Percentiles rank a stretch among this genome's conserved stretches.
Evolutionary conservation across 1,140 invertebrate genomes (phyloP).

Genomic region (Heterodera schachtii): DNA sequence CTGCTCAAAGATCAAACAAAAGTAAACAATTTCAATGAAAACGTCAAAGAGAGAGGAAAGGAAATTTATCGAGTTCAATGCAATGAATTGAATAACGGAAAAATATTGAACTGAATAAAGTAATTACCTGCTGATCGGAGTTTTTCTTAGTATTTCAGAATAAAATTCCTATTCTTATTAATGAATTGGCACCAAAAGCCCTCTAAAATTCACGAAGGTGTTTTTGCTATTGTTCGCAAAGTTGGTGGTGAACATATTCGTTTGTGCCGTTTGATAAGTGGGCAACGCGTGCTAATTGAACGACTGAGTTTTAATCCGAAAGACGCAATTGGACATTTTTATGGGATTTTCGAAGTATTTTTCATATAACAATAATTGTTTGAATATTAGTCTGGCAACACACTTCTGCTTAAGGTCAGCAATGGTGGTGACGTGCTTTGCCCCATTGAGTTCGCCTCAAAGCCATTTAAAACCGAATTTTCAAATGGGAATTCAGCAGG

Average conservation of each 20-base stretch:
- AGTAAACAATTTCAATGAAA: background rate
- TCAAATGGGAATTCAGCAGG: background rate
- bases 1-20: background rate
- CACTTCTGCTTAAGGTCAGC: constrained; percentile 8
- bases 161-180: background rate
- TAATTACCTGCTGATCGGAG: too few species aligned
- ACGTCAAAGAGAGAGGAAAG: background rate
- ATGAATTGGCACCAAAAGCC: background rate
- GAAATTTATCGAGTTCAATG: too few species aligned
- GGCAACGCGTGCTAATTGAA: constrained; percentile 35
- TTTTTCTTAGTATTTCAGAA: background rate
- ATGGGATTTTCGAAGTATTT: constrained; percentile 38
- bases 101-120: too few species aligned
- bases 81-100: too few species aligned
- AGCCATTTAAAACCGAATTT: background rate
- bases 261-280: constrained; percentile 28
- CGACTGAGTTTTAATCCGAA: constrained; percentile 37
- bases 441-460: background rate
- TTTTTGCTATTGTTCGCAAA: constrained; percentile 41
- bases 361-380: background rate
- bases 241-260: constrained; percentile 45
- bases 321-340: constrained; percentile 39
- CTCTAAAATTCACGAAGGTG: constrained; percentile 24
- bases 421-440: background rate
- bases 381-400: background rate